phyloP scores from a whole-genome alignment of 2,888 invertebrate genomes.

The Rotaria macrura region DNA sequence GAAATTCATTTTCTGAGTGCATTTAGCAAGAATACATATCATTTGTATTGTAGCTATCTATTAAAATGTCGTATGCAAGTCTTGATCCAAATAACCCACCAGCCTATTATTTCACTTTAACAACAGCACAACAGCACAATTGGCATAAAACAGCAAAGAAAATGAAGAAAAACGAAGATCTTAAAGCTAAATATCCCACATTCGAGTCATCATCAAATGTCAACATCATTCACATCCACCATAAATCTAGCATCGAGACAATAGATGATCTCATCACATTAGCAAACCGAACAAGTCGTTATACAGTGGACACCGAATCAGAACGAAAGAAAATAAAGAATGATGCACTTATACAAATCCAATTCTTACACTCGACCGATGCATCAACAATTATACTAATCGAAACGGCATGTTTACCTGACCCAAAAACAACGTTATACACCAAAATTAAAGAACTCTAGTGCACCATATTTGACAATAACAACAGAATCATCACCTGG shows the following conservation, averaged over 20 bases:
- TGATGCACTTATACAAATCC: no score
- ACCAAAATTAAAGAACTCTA: background rate
- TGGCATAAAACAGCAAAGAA: no score
- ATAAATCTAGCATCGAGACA: background rate
- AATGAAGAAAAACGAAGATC: background rate
- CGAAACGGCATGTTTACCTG: background rate
- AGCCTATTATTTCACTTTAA: no score
- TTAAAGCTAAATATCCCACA: background rate
- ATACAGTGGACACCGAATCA: background rate
- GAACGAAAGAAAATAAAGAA: no score
- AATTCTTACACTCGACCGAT: no score
- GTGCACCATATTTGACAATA: background rate
- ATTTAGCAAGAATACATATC: no score
- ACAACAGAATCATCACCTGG: background rate
- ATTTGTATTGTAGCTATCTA: no score
- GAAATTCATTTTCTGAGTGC: no score
- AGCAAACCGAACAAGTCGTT: background rate
- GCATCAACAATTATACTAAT: background rate
- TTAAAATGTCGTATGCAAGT: no score
- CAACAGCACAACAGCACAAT: no score
- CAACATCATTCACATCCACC: background rate
- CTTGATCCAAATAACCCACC: no score
- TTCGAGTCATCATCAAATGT: background rate
- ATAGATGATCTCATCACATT: background rate
- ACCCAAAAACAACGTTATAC: background rate